phyloP scores from a whole-genome alignment of 2,888 invertebrate genomes.

The Tuta absoluta region DNA sequence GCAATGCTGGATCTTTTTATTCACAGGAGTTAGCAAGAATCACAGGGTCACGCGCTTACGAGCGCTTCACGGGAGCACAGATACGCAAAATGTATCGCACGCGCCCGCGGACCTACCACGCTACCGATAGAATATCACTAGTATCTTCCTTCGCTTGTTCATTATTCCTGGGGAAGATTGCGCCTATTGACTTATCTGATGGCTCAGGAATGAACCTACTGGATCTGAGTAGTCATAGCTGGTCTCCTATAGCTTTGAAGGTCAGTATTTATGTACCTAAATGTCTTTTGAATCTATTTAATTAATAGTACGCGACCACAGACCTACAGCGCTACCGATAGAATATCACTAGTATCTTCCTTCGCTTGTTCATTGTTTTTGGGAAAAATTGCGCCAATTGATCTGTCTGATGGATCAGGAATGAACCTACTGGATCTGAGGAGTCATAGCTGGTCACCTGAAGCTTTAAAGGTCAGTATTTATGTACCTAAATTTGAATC shows the following conservation, averaged over 20 bases:
- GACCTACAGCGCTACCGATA: constrained; percentile 83
- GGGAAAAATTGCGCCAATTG: constrained; percentile 94
- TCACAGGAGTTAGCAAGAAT: constrained; percentile 85
- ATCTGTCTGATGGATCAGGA: constrained; percentile 95
- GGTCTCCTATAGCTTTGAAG: constrained; percentile 88
- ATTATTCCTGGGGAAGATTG: constrained; percentile 92
- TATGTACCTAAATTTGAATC: neutral
- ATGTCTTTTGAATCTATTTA: too few relatives aligned
- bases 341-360: constrained; percentile 96
- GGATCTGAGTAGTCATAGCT: constrained; percentile 88
- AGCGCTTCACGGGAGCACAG: constrained; percentile 96
- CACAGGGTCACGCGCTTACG: constrained; percentile 93
- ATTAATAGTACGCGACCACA: too few relatives aligned
- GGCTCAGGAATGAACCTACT: constrained; percentile 98
- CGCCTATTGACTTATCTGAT: constrained; percentile 95
- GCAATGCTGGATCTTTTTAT: too few relatives aligned
- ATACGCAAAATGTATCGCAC: constrained; percentile 92
- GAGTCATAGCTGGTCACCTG: constrained; percentile 87
- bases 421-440: constrained; percentile 96
- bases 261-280: constrained; percentile 62
- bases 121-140: constrained; percentile 92
- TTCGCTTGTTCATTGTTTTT: constrained; percentile 94
- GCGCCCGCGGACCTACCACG: constrained; percentile 72
- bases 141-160: constrained; percentile 96
- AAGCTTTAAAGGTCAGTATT: constrained; percentile 84